Evolutionary conservation across 2,888 invertebrate genomes (phyloP).

Genomic region (Venustoraphidia nigricollis): DNA sequence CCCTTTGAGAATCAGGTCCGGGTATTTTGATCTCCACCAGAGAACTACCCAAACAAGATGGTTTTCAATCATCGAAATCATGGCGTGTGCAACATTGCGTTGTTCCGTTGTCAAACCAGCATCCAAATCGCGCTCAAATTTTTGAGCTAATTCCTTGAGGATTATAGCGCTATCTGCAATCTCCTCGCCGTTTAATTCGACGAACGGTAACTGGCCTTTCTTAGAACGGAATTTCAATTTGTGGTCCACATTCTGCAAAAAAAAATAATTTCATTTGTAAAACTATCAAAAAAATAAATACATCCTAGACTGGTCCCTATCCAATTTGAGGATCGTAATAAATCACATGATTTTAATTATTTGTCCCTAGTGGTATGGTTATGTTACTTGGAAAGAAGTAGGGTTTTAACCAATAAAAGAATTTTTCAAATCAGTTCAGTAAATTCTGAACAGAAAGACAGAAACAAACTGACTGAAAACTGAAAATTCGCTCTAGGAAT

Average conservation of each 20-base stretch:
- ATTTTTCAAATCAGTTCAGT: too few species aligned
- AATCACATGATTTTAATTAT: too few species aligned
- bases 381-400: too few species aligned
- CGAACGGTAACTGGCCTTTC: conserved; percentile 88
- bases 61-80: conserved; percentile 89
- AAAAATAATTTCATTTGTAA: conserved; percentile 4
- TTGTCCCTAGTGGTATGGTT: too few species aligned
- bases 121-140: conserved; percentile 73
- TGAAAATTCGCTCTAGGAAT: too few species aligned
- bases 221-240: conserved; percentile 86
- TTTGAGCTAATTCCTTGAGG: conserved; percentile 71
- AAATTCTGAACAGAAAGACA: too few species aligned
- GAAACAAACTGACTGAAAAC: too few species aligned
- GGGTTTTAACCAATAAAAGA: too few species aligned
- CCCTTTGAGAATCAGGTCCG: conserved; percentile 77
- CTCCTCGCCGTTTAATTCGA: conserved; percentile 89
- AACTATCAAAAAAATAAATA: not conserved
- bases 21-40: conserved; percentile 86
- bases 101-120: conserved; percentile 70
- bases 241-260: conserved; percentile 76
- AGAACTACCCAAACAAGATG: conserved; percentile 82
- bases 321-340: too few species aligned
- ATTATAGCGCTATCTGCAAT: conserved; percentile 85
- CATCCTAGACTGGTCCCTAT: too few species aligned
- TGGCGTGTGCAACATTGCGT: conserved; percentile 76